Conservation (phyloP, 1,140 invertebrate species). For the Diplogasteroides magnus region DNA sequence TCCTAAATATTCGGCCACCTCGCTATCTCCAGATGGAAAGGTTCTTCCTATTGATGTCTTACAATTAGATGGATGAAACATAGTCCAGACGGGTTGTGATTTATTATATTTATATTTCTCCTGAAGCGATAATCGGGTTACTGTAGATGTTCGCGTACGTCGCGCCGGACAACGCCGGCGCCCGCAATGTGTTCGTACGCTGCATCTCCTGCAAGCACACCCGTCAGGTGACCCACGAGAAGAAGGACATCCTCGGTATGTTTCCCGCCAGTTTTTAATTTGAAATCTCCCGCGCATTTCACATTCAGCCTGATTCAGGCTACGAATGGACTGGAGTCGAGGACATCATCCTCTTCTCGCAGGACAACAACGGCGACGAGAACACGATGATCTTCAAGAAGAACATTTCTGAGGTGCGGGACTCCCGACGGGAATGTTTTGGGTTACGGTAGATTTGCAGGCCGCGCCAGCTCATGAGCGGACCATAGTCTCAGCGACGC, state of each 20-base stretch:
- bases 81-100: too few relatives aligned
- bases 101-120: too few relatives aligned
- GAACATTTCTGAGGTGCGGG: constrained; percentile 27
- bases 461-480: constrained; percentile 14
- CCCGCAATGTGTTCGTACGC: constrained; percentile 32
- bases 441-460: background rate
- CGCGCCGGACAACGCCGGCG: constrained; percentile 33
- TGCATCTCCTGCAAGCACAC: constrained; percentile 31
- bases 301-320: constrained; percentile 14
- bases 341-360: constrained; percentile 28
- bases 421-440: background rate
- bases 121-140: background rate
- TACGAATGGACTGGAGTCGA: constrained; percentile 32
- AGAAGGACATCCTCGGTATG: background rate
- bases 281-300: constrained; percentile 12
- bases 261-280: background rate
- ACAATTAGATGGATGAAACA: background rate
- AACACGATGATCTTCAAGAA: constrained; percentile 33
- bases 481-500: constrained; percentile 20
- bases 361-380: constrained; percentile 38
- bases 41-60: constrained; percentile 4
- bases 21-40: constrained; percentile 27
- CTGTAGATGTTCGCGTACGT: constrained; percentile 25
- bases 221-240: constrained; percentile 28
- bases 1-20: constrained; percentile 24